Percentiles rank a stretch among this genome's conserved stretches.
Conservation (phyloP, 1,140 invertebrate species). For the Cephus cinctus region DNA sequence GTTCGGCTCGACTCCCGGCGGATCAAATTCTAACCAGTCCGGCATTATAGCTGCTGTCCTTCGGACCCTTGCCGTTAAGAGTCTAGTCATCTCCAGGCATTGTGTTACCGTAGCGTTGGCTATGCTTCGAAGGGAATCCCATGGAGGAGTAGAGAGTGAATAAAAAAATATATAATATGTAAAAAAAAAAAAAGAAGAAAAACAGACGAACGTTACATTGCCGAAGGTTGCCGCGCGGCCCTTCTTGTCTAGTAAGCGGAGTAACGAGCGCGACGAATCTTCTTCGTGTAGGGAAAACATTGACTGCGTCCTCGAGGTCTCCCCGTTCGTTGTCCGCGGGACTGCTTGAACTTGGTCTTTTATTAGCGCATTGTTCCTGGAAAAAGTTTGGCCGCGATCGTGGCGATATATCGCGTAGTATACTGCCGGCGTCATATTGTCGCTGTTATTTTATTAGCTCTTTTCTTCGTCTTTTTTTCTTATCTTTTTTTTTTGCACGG, state of each 20-base stretch:
- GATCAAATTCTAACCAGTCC: slow-evolving; percentile 57
- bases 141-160: not conserved
- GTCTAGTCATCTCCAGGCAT: slow-evolving; percentile 48
- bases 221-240: not conserved
- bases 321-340: no score
- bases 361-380: no score
- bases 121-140: slow-evolving; percentile 6
- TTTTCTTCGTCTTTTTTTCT: no score
- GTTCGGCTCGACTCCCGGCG: slow-evolving; percentile 46
- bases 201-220: slow-evolving; percentile 20
- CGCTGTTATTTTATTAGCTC: no score
- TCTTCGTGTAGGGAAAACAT: not conserved
- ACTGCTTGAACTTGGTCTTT: no score
- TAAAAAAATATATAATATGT: slow-evolving; percentile 3
- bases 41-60: slow-evolving; percentile 52
- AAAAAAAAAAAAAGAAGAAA: slow-evolving; percentile 21
- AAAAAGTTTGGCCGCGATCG: no score
- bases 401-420: no score
- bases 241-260: slow-evolving; percentile 2
- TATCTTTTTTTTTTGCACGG: no score
- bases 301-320: no score
- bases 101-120: slow-evolving; percentile 35
- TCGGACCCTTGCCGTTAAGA: slow-evolving; percentile 29
- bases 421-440: no score
- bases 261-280: slow-evolving; percentile 35